A percentile compares a stretch with the other conserved stretches of the same genome.
These are phyloP conservation scores for Eristalis intricaria DNA, from an alignment of 2,888 invertebrate species.

Conservation along the genomic window DNA sequence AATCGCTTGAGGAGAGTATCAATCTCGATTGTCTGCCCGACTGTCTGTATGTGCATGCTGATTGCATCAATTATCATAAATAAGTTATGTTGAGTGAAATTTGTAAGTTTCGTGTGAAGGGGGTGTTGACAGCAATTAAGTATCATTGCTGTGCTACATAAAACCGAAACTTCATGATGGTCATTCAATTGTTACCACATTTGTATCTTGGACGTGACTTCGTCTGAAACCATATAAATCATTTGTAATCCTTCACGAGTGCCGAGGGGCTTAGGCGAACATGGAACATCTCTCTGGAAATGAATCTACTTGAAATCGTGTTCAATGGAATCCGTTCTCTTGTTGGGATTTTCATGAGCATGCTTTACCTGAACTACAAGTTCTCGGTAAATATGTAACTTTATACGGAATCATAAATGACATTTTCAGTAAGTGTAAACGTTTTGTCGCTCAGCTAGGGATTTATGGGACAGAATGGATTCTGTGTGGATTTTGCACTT, in stretches of 20 bases:
- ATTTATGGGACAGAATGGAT: background rate
- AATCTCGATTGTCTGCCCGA: slow-evolving; percentile 37
- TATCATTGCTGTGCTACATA: background rate
- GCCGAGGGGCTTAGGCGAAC: background rate
- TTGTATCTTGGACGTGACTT: background rate
- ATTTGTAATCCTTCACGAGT: background rate
- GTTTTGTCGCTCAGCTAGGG: background rate
- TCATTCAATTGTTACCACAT: slow-evolving; percentile 7
- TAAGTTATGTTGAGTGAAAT: slow-evolving; percentile 42
- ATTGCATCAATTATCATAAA: slow-evolving; percentile 49
- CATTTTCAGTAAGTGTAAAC: background rate
- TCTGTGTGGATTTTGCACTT: background rate
- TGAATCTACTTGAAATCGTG: background rate
- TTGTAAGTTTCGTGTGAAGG: background rate
- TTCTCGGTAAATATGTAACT: background rate
- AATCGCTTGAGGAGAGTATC: slow-evolving; percentile 19
- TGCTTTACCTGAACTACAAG: background rate
- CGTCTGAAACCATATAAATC: background rate
- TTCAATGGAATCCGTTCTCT: too few relatives aligned
- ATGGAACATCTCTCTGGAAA: background rate
- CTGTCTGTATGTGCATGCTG: slow-evolving; percentile 16
- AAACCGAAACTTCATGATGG: slow-evolving; percentile 5
- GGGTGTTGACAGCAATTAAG: slow-evolving; percentile 1
- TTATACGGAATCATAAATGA: background rate
- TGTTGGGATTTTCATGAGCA: too few relatives aligned